A percentile compares a stretch with the other conserved stretches of the same genome.
phyloP scores from a whole-genome alignment of 2,888 invertebrate genomes.

The Vannuccia rotundouncinata region DNA sequence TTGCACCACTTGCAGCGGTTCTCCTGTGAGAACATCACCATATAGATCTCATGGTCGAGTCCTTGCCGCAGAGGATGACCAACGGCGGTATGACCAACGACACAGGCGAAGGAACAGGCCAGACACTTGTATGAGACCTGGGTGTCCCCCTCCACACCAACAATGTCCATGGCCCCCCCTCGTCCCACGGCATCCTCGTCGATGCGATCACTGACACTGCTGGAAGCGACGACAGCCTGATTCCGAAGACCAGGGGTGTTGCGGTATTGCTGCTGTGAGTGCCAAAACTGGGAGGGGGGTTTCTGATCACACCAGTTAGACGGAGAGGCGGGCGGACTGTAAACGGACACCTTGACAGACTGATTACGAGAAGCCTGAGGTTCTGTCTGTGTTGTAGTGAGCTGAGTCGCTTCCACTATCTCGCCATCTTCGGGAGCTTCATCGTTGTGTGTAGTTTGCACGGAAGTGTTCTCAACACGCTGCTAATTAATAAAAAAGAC shows the following conservation, averaged over 20 bases:
- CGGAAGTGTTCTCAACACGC: too few relatives aligned
- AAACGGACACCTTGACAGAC: too few relatives aligned
- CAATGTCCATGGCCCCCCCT: background rate
- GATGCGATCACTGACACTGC: too few relatives aligned
- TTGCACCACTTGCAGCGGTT: background rate
- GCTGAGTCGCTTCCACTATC: background rate
- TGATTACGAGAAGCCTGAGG: too few relatives aligned
- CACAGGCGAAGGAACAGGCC: background rate
- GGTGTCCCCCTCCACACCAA: slow-evolving; percentile 5
- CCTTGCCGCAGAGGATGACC: background rate
- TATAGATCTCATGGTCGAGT: slow-evolving; percentile 7
- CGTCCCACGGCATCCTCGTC: background rate
- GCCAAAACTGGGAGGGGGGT: background rate
- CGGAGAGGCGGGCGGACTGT: too few relatives aligned
- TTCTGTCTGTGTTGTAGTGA: too few relatives aligned
- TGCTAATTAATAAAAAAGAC: too few relatives aligned
- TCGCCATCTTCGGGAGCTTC: background rate
- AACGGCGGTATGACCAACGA: background rate
- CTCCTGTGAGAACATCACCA: background rate
- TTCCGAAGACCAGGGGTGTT: too few relatives aligned
- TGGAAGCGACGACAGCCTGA: too few relatives aligned
- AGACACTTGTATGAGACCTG: slow-evolving; percentile 11
- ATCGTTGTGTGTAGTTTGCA: background rate
- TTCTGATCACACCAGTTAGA: too few relatives aligned
- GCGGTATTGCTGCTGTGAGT: background rate